Base-by-base conservation (phyloP, 1,140 invertebrate genomes). In the Anadara kagoshimensis region DNA sequence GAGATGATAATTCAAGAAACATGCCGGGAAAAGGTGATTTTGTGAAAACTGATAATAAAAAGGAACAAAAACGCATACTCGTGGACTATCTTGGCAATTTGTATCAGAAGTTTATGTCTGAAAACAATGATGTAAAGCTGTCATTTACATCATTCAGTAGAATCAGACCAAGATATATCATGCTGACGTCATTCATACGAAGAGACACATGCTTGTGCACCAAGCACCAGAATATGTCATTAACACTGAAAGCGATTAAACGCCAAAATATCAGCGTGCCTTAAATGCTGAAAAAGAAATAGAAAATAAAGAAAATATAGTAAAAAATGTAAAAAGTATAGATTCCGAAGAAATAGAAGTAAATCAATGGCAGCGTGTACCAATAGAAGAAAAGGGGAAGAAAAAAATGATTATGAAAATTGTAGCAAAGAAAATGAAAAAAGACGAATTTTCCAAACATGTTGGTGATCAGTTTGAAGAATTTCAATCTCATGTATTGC, bases 221-320 rank as follows among this genome's bases (percentile, higher is more conserved):
- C 10, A 77, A 73, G 54, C 69, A 77, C 43, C 70, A 77, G 22
- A 69, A 73, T n/a, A 53, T 73, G 43, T 49, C 70, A 26, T 44
- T 76, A 24, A 59, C 53, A n/a, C 14, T 72, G 72, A 29, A 67
- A 69, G 47, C 12, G 20, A 54, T 10, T 20, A 4, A 44, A 54
- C 7, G 22, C 47, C 8, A 62, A 64, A 29, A 44, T 69, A 14
- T 63, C 56, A 20, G 43, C 57, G 5, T 73, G 63, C 20, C 41
- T 61, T 14, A 66, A 73, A 10, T 43, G 61, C 14, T 70, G 51
- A 22, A 51, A 54, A 5, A 59, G 54, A 44, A 51, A 53, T 0
- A 3, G 53, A n/a, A 26, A 26, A 36, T 57, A 67, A n/a, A 54
- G 56, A 18, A 58, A 22, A 12, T 43, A 20, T n/a, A 5, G 18